phyloP scores from a whole-genome alignment of 2,113 vertebrate species.

The Peromyscus maniculatus region DNA sequence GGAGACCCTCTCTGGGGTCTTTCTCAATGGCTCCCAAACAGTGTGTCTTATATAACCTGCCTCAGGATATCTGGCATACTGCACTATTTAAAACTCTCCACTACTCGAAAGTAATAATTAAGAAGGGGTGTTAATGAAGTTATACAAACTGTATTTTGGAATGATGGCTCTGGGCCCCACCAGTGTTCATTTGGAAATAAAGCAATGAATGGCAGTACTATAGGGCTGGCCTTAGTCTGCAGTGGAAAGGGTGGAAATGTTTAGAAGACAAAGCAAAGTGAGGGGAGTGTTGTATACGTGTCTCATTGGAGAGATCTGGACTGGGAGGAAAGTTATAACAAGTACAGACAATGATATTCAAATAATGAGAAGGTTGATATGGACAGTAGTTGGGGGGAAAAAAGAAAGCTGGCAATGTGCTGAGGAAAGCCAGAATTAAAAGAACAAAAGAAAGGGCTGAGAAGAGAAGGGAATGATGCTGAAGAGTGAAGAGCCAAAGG shows the following conservation, averaged over 20 bases:
- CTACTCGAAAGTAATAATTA: background rate
- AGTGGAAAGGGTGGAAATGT: background rate
- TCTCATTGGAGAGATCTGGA: too few species aligned
- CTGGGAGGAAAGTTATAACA: background rate
- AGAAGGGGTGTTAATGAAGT: background rate
- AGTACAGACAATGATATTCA: background rate
- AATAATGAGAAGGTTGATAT: background rate
- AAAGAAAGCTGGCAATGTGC: background rate
- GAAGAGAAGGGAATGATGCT: too few species aligned
- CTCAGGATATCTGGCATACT: background rate
- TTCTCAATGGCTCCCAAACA: background rate
- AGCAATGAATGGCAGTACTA: background rate
- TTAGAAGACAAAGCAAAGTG: background rate
- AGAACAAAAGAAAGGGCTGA: background rate
- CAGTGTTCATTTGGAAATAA: background rate
- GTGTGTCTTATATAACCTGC: background rate
- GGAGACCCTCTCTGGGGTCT: background rate
- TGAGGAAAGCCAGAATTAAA: background rate
- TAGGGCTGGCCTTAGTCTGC: too few species aligned
- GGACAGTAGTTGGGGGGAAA: background rate
- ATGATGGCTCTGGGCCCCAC: background rate
- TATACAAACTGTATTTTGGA: background rate
- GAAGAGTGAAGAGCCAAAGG: background rate
- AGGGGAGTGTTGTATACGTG: too few species aligned
- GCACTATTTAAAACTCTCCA: background rate